Percentiles rank a stretch among this genome's conserved stretches.
These are phyloP conservation scores for Ascidia mentula DNA, from an alignment of 23 tunicate genomes.

Conservation along the genomic window DNA sequence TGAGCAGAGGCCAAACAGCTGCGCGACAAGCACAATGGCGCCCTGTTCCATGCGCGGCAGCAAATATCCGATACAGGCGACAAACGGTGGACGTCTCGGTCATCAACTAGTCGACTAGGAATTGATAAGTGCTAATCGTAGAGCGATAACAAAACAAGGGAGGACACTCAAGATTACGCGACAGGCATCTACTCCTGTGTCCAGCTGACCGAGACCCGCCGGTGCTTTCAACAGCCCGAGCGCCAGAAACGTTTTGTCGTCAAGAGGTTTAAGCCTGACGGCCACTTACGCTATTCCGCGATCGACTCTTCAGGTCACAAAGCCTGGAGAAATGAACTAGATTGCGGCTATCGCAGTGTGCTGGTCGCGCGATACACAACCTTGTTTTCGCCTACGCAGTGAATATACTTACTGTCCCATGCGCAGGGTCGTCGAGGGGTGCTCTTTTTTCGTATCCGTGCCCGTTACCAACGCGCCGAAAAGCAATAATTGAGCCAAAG, in stretches of 20 bases:
- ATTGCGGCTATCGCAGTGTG: too few species aligned
- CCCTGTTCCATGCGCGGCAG: not conserved
- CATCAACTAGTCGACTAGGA: not conserved
- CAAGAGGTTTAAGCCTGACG: slow-evolving; percentile 7
- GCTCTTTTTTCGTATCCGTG: not conserved
- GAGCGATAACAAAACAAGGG: not conserved
- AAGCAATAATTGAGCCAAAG: not conserved
- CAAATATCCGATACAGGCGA: not conserved
- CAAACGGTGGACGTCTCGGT: not conserved
- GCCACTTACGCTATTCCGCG: not conserved
- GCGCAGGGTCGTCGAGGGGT: not conserved
- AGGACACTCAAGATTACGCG: not conserved
- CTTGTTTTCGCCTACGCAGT: too few species aligned
- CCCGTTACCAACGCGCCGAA: not conserved
- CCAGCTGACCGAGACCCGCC: not conserved
- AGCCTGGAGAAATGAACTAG: too few species aligned
- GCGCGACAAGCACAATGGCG: not conserved
- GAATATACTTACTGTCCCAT: slow-evolving; percentile 1
- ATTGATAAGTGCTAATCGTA: not conserved
- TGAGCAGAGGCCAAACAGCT: not conserved
- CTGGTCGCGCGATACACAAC: too few species aligned
- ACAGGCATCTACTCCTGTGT: not conserved
- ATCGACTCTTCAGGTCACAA: too few species aligned
- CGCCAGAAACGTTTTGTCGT: slow-evolving; percentile 1
- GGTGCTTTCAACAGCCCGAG: not conserved